phyloP scores from a whole-genome alignment of 2,888 invertebrate species.

The Agonum fuliginosum region DNA sequence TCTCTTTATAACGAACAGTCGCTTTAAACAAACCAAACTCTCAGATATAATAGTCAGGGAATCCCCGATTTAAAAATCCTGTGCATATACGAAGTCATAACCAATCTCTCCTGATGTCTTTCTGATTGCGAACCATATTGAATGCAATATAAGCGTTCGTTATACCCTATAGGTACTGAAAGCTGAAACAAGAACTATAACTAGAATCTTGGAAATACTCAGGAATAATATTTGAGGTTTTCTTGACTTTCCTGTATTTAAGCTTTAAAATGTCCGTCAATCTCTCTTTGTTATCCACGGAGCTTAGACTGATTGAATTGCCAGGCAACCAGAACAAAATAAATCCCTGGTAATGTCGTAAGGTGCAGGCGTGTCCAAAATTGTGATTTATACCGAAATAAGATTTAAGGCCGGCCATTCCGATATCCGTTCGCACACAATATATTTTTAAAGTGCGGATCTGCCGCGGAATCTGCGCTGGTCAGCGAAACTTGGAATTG shows the following conservation, averaged over 20 bases:
- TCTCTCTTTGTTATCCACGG: constrained; percentile 48
- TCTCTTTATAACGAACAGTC: no score
- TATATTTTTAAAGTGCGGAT: constrained; percentile 50
- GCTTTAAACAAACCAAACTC: no score
- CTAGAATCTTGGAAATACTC: neutral
- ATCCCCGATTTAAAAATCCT: no score
- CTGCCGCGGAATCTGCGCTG: constrained; percentile 36
- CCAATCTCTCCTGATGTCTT: no score
- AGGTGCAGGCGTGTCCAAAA: constrained; percentile 55
- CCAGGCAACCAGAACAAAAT: constrained; percentile 39
- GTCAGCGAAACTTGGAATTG: constrained; percentile 48
- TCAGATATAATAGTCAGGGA: no score
- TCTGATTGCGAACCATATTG: no score
- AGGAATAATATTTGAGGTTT: neutral
- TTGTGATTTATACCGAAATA: constrained; percentile 59
- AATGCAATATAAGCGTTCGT: no score
- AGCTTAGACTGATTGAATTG: constrained; percentile 52
- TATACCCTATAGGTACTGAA: no score
- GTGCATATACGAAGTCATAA: no score
- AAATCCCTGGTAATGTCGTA: constrained; percentile 46
- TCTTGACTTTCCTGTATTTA: no score
- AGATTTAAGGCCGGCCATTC: constrained; percentile 57
- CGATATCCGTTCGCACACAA: constrained; percentile 59
- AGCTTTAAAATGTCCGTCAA: neutral
- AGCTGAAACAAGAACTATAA: neutral